Base-by-base conservation (phyloP, 1,140 invertebrate species). In the Ips typographus region DNA sequence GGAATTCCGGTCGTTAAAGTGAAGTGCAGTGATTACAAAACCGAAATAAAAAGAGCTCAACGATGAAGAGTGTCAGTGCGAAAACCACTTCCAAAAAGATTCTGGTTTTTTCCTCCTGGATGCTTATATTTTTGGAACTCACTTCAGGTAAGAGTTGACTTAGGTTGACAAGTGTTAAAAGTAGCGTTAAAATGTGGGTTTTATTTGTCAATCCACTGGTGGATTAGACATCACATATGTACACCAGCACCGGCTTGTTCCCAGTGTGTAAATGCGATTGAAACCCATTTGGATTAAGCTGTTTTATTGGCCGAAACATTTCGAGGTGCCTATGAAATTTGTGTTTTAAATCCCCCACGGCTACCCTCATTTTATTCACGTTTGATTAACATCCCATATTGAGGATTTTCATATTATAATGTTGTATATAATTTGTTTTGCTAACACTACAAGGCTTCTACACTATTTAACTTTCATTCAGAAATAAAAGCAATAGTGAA, bases 111-210 rank as follows among this genome's bases (percentile, higher is more conserved):
- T 71, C 75, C 40, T 70, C 70, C 3, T 76, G 75, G 73, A 66
- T 76, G 56, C 43, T 76, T 44, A 68, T 76, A 49, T 64, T 76
- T 22, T 66, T 76, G 41, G 71, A 76, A 65, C 66, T 76, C 53
- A 74, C 73, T 67, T 73, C 75, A 76, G 75, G 75, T 76, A 56
- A 68, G 64, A 69, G 40, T 22, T 57, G 2, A 6, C 8, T 8
- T 65, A 41, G 1, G 4, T 42, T 59, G 8, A 36, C 22, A 22
- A 22, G 22, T 22, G 22, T 22, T 22, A 22, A 22, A 22, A 22
- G 22, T 22, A 22, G 22, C 22, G 22, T 22, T 22, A 22, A 22
- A 22, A 22, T 22, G 22, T 22, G 22, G 22, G 22, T 22, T 22
- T 22, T 22, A 22, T 22, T 22, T 22, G 22, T 22, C 22, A 22